Conservation (phyloP, 2,797 vertebrate species). For the Periophthalmus magnuspinnatus region DNA sequence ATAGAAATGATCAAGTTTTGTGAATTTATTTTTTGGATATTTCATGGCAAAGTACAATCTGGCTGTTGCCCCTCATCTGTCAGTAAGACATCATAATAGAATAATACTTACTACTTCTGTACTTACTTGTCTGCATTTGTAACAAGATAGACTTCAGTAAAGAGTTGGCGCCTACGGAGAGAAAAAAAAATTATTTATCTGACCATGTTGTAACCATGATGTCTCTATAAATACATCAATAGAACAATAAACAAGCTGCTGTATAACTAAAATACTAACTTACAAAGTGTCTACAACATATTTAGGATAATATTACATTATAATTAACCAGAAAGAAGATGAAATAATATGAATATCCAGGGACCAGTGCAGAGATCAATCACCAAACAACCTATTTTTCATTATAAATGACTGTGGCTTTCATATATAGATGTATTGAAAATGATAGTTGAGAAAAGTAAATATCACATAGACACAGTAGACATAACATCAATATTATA, state of each 20-base stretch:
- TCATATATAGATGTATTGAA: background rate
- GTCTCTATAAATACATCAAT: too few species aligned
- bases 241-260: background rate
- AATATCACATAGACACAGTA: background rate
- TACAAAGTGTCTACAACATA: background rate
- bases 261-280: background rate
- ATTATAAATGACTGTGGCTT: background rate
- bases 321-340: background rate
- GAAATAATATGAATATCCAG: background rate
- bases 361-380: background rate
- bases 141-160: slow-evolving; percentile 83
- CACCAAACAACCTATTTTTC: background rate
- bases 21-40: too few species aligned
- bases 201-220: background rate
- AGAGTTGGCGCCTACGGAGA: slow-evolving; percentile 77
- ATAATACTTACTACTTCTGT: background rate
- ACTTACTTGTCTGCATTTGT: slow-evolving; percentile 87
- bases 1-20: background rate
- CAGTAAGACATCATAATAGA: too few species aligned
- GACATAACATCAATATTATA: background rate
- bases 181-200: background rate
- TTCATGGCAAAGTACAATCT: too few species aligned
- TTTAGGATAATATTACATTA: background rate
- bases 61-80: too few species aligned
- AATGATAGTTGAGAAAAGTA: background rate